Evolutionary conservation across 2,888 invertebrate species (phyloP).

Genomic region (Idaea dimidiata): DNA sequence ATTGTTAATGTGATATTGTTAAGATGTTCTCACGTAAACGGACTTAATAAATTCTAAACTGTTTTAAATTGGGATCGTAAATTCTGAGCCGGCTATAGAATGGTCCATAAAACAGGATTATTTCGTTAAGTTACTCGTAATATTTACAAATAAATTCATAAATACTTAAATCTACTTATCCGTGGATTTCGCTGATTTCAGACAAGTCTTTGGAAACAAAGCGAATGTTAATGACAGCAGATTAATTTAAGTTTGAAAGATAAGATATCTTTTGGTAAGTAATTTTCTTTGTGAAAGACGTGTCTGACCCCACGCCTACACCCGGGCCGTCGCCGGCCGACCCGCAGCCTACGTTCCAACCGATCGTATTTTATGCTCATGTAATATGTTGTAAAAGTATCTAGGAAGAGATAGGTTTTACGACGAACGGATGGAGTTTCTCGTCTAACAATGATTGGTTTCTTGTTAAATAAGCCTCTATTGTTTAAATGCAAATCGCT

Average conservation of each 20-base stretch:
- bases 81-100: background rate
- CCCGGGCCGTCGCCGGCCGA: constrained; percentile 46
- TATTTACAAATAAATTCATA: constrained; percentile 1
- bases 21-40: constrained; percentile 1
- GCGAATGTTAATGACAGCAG: constrained; percentile 8
- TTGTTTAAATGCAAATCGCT: constrained; percentile 45
- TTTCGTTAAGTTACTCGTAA: background rate
- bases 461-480: constrained; percentile 42
- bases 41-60: background rate
- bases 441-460: constrained; percentile 48
- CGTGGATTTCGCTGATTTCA: constrained; percentile 13
- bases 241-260: constrained; percentile 15
- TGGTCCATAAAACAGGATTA: constrained; percentile 1
- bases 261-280: constrained; percentile 25
- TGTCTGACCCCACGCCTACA: constrained; percentile 31
- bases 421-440: constrained; percentile 46
- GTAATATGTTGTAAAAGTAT: constrained; percentile 57
- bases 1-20: background rate
- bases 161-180: background rate
- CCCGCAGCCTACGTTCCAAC: constrained; percentile 47
- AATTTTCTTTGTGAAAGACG: constrained; percentile 26
- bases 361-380: constrained; percentile 51
- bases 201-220: constrained; percentile 11
- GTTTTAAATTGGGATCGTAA: constrained; percentile 1
- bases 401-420: constrained; percentile 60